A percentile compares a stretch with the other conserved stretches of the same genome.
phyloP scores from a whole-genome alignment of 2,888 invertebrate species.

The Ornithoptera alexandrae region DNA sequence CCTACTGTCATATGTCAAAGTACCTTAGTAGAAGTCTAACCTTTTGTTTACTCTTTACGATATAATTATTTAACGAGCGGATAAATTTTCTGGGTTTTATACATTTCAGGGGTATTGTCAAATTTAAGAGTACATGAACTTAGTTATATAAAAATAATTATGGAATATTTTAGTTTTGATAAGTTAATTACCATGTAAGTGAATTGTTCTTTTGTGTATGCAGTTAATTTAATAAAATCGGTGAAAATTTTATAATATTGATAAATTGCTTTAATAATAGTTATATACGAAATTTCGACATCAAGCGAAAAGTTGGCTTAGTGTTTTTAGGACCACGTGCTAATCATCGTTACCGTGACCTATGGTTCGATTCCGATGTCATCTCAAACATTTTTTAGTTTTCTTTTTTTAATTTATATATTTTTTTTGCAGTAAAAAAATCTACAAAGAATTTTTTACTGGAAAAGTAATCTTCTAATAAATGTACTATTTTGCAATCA shows the following conservation, averaged over 20 bases:
- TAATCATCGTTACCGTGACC: conserved; percentile 34
- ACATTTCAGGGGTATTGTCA: not conserved
- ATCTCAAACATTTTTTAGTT: conserved; percentile 26
- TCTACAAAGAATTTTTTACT: not conserved
- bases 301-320: conserved; percentile 43
- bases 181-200: not conserved
- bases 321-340: conserved; percentile 38
- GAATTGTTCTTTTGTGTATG: not conserved
- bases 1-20: not conserved
- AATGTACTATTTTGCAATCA: not conserved
- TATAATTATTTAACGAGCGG: not conserved
- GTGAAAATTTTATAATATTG: not conserved
- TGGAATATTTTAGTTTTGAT: not conserved
- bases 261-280: not conserved
- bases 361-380: conserved; percentile 52
- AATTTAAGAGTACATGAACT: not conserved
- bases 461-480: not conserved
- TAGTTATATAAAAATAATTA: not conserved
- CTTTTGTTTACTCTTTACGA: not conserved
- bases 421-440: not conserved
- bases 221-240: not conserved
- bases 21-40: not conserved
- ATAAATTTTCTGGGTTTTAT: not conserved
- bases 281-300: conserved; percentile 37
- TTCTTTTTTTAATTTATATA: not conserved